Conservation (phyloP, 2,888 invertebrate species). For the Adelognathus sp. region DNA sequence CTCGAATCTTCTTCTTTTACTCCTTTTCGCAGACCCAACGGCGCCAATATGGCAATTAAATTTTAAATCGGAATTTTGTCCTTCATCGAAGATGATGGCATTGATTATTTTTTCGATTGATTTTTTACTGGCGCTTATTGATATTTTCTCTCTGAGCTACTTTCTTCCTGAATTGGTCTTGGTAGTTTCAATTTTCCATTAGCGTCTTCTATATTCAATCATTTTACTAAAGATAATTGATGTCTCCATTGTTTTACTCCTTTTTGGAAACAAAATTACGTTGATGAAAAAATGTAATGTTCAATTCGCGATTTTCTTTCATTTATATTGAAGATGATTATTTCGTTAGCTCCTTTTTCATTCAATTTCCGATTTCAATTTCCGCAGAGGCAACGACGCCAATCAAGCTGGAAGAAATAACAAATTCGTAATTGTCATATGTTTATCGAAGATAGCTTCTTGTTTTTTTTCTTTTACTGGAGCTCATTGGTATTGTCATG, state of each 20-base stretch:
- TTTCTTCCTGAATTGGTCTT: too few relatives aligned
- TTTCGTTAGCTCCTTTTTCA: slow-evolving; percentile 12
- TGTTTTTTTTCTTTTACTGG: background rate
- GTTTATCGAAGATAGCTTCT: background rate
- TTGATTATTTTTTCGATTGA: background rate
- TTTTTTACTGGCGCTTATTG: background rate
- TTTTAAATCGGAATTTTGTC: background rate
- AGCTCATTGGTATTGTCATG: background rate
- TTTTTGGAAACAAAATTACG: background rate
- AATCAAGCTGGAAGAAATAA: too few relatives aligned
- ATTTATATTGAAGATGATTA: background rate
- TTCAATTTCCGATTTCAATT: slow-evolving; percentile 14
- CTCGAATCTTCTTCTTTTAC: slow-evolving; percentile 41
- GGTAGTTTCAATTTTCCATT: background rate
- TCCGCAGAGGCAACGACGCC: slow-evolving; percentile 31
- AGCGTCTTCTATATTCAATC: background rate
- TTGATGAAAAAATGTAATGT: background rate
- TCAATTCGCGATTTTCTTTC: background rate
- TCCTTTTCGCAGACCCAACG: background rate
- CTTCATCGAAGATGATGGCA: background rate
- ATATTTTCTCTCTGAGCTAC: slow-evolving; percentile 31
- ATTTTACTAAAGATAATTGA: background rate
- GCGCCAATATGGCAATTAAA: background rate
- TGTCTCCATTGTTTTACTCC: background rate
- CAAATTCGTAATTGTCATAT: too few relatives aligned